Conservation (phyloP, 2,113 vertebrate species). For the Epinephelus cyanopodus region DNA sequence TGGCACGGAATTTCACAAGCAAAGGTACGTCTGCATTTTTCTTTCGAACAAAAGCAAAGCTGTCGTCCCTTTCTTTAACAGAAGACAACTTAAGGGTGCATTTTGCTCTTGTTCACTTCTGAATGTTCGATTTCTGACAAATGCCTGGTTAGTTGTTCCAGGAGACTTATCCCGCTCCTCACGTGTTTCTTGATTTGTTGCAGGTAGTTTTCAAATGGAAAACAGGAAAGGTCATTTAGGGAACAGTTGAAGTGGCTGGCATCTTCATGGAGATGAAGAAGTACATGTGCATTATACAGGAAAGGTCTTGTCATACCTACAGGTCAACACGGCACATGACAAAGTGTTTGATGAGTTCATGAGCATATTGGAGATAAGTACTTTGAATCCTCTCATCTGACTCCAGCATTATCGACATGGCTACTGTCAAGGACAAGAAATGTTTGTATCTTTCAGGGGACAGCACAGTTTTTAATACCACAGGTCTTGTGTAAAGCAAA, state of each 20-base stretch:
- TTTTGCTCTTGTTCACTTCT: constrained; percentile 2
- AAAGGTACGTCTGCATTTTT: constrained; percentile 17
- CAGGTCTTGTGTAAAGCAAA: no score
- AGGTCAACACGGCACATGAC: no score
- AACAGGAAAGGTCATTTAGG: background rate
- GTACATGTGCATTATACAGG: no score
- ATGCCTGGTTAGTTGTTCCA: constrained; percentile 46
- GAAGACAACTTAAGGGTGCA: constrained; percentile 24
- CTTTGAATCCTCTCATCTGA: no score
- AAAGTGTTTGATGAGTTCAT: no score
- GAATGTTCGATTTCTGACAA: constrained; percentile 21
- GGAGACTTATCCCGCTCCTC: background rate
- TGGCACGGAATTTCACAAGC: constrained; percentile 1
- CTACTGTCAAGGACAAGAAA: no score
- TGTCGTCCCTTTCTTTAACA: constrained; percentile 36
- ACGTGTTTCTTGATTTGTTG: constrained; percentile 31
- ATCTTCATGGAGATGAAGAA: no score
- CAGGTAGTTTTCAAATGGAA: constrained; percentile 41
- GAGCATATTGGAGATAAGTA: no score
- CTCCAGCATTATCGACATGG: no score
- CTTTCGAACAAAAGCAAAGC: background rate
- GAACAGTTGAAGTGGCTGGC: constrained; percentile 44
- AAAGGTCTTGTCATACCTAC: no score
- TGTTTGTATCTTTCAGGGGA: no score
- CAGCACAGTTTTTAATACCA: no score